phyloP scores from a whole-genome alignment of 2,113 vertebrate species.

The Passer domesticus region DNA sequence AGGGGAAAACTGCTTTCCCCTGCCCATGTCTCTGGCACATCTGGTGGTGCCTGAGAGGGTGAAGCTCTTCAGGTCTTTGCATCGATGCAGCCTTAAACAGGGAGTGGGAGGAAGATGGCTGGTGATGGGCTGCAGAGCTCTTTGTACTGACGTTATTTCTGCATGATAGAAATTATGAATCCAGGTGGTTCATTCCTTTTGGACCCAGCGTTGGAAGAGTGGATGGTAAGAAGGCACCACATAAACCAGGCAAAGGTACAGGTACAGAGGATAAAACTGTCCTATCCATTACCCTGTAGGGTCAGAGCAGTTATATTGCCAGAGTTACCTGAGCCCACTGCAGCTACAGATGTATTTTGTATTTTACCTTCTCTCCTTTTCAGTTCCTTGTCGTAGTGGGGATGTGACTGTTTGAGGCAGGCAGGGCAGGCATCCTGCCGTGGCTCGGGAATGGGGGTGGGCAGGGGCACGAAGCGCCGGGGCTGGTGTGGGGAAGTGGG shows the following conservation, averaged over 20 bases:
- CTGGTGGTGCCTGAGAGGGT: background rate
- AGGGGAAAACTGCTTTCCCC: background rate
- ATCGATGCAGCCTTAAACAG: background rate
- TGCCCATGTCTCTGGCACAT: background rate
- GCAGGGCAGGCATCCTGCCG: background rate
- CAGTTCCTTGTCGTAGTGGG: background rate
- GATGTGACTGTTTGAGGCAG: background rate
- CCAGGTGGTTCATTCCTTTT: background rate
- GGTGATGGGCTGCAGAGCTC: background rate
- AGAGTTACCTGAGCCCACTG: background rate
- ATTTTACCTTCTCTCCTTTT: background rate
- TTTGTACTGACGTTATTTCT: background rate
- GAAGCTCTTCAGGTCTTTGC: background rate
- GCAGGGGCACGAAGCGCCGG: background rate
- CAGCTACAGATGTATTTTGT: background rate
- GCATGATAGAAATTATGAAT: background rate
- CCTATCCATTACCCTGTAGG: background rate
- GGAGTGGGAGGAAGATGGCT: background rate
- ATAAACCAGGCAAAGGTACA: background rate
- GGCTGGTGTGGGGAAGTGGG: accelerated
- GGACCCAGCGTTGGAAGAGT: background rate
- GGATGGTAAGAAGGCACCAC: accelerated
- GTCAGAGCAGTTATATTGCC: background rate
- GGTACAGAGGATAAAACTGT: background rate
- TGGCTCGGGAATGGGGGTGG: background rate